phyloP scores from a whole-genome alignment of 2,888 invertebrate genomes.

The Choristoneura rosaceana region DNA sequence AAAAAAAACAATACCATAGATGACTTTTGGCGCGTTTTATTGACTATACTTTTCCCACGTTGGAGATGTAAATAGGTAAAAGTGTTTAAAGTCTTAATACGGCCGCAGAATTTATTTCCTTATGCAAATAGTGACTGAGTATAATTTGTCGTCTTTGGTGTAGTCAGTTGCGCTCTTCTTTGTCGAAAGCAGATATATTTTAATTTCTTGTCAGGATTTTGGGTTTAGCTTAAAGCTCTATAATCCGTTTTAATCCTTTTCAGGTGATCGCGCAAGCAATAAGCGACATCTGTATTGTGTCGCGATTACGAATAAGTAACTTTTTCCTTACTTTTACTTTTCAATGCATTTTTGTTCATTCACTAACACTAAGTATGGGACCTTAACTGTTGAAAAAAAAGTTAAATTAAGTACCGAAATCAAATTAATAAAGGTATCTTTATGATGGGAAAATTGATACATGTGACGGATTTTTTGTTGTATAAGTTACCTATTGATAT shows the following conservation, averaged over 20 bases:
- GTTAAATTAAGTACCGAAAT: background rate
- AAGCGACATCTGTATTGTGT: slow-evolving; percentile 46
- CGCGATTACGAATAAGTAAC: slow-evolving; percentile 20
- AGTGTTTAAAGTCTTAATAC: background rate
- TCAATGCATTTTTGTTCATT: background rate
- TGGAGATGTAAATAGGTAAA: background rate
- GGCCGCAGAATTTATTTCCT: background rate
- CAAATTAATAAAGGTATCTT: too few species aligned
- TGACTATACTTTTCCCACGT: slow-evolving; percentile 71
- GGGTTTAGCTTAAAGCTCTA: slow-evolving; percentile 17
- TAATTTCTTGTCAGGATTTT: slow-evolving; percentile 32
- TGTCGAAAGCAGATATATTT: slow-evolving; percentile 9
- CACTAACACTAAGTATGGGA: background rate
- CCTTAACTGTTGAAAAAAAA: background rate
- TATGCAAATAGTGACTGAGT: background rate
- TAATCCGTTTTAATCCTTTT: slow-evolving; percentile 50
- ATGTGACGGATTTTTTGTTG: too few species aligned
- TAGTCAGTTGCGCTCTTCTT: slow-evolving; percentile 5
- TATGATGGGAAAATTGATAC: too few species aligned
- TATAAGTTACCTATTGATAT: too few species aligned
- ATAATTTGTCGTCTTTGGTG: background rate
- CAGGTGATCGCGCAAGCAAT: slow-evolving; percentile 55
- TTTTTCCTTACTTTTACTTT: slow-evolving; percentile 19
- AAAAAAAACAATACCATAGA: slow-evolving; percentile 58
- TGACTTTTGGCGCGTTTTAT: slow-evolving; percentile 66